A percentile compares a stretch with the other conserved stretches of the same genome.
Evolutionary conservation across 2,888 invertebrate genomes (phyloP).

Genomic region (Cremastinae sp.): DNA sequence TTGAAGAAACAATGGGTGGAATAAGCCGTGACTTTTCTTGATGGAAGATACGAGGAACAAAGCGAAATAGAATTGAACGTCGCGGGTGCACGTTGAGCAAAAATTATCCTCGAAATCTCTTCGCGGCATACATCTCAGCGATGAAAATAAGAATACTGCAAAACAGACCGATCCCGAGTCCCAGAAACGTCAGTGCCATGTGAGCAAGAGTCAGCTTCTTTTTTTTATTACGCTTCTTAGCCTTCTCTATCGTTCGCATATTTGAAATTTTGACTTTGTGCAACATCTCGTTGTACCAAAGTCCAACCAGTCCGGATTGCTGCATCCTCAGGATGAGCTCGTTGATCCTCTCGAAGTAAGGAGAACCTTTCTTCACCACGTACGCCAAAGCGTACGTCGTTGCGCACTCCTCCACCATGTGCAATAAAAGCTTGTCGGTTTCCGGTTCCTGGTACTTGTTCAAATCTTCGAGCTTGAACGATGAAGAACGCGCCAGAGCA

Average conservation of each 20-base stretch:
- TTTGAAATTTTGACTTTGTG: slow-evolving; percentile 33
- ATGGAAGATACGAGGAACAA: not conserved
- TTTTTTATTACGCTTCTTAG: too few relatives aligned
- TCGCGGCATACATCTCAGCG: slow-evolving; percentile 55
- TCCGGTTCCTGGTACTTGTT: slow-evolving; percentile 63
- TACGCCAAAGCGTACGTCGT: slow-evolving; percentile 65
- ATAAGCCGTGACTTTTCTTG: not conserved
- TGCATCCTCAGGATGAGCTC: slow-evolving; percentile 62
- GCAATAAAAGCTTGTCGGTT: slow-evolving; percentile 59
- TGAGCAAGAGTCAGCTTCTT: slow-evolving; percentile 66
- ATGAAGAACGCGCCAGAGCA: slow-evolving; percentile 58
- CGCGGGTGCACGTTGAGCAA: not conserved
- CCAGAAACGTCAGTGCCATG: slow-evolving; percentile 65
- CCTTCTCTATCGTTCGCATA: slow-evolving; percentile 23
- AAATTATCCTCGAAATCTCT: slow-evolving; percentile 18
- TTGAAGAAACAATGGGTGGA: not conserved
- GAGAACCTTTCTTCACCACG: slow-evolving; percentile 58
- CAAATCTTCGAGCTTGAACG: slow-evolving; percentile 58
- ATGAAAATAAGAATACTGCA: slow-evolving; percentile 59
- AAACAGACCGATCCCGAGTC: slow-evolving; percentile 61
- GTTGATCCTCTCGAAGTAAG: slow-evolving; percentile 66
- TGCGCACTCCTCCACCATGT: slow-evolving; percentile 68
- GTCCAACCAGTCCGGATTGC: slow-evolving; percentile 64
- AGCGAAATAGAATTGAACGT: not conserved
- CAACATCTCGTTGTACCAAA: slow-evolving; percentile 64